Base-by-base conservation (phyloP, 2,113 vertebrate species). In the Micronycteris hirsuta region DNA sequence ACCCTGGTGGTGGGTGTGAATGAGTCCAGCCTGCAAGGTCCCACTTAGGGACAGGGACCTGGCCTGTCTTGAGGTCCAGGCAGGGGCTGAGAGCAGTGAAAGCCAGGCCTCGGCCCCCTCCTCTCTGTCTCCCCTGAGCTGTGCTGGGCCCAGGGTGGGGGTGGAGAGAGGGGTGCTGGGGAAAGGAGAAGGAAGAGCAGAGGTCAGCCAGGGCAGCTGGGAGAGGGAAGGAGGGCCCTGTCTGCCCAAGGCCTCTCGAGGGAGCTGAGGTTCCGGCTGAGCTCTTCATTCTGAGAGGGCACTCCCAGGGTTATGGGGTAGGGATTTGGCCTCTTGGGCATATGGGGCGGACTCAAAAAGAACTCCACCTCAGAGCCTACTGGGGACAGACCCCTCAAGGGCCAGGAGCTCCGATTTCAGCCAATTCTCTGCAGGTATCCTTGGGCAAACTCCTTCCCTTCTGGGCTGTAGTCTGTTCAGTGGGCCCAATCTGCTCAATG, bases 111-210 rank as follows among this genome's bases (percentile, higher is more conserved):
- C 61, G 49, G 49, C 28, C n/a, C 31, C 13, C 5, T 38, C 28
- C 16, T 85, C 31, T 36, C 49, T 41, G 28, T 54, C 13, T 63
- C 2, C 58, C 58, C 56, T 24, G 6, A 26, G 86, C n/a, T 43
- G 73, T 56, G 45, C 33, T 65, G 81, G 61, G n/a, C 45, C 45
- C 63, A 36, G n/a, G 38, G 15, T 11, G 6, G 52, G 58, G n/a
- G 61, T 52, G 26, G 65, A n/a, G 70, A 67, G 28, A 89, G 73
- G 45, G 67, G 49, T 47, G 36, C 47, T 65, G 38, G 38, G 63
- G 45, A 96, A 94, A 96, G 61, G 22, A 89, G 96, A 96, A 97
- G 96, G 91, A 97, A 94, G 93, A 83, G 28, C 43, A 7, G 49
- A 74, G 96, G 76, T 82, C 87, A 89, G 31, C 1, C 3, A 47